Evolutionary conservation across 2,888 invertebrate species (phyloP), one percentile per base, ranked within the genome.

Genomic region (Cerastis rubricosa): DNA sequence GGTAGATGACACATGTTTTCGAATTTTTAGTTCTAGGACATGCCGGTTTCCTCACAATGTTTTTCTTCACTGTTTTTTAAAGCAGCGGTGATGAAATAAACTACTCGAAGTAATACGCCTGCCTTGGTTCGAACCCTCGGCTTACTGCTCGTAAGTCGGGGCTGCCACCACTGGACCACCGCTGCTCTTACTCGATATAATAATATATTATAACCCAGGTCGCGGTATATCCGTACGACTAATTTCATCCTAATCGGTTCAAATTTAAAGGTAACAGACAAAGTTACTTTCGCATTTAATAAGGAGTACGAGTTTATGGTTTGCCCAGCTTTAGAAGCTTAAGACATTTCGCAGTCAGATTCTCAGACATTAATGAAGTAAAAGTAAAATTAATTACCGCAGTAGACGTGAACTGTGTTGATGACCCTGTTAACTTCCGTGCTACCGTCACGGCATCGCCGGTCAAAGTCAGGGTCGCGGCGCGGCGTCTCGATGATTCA

Each of bases 401-500:
- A 64, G 59, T 63, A 71, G 68, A 65, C 61, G 61, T 45, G 29
- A 43, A 61, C 49, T 76, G 69, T 68, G 72, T 76, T 76, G 77
- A 70, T 75, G 80, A 86, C 80, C 84, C 86, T 77, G 77, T 72
- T 74, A 25, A 35, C 74, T 75, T 85, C 87, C 85, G 81, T 68
- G 65, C 12, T 74, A 11, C 8, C 74, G 71, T 78, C 84, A 78
- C 25, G 78, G 72, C 64, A 65, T 61, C 64, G 71, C 49, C 49
- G 85, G 67, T 78, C 85, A 85, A 81, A 84, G 85, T 87, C 85
- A 85, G n/a, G 87, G 85, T n/a, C 87, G 22, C 2, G 35, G 72
- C 87, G 22, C 2, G 35, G 72, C 25, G 73, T 76, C 29, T 14
- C 3, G 61, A 66, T 85, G 87, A 85, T 49, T 84, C 82, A 85